Conservation (phyloP, 2,888 invertebrate genomes). For the Stenchaetothrips biformis region DNA sequence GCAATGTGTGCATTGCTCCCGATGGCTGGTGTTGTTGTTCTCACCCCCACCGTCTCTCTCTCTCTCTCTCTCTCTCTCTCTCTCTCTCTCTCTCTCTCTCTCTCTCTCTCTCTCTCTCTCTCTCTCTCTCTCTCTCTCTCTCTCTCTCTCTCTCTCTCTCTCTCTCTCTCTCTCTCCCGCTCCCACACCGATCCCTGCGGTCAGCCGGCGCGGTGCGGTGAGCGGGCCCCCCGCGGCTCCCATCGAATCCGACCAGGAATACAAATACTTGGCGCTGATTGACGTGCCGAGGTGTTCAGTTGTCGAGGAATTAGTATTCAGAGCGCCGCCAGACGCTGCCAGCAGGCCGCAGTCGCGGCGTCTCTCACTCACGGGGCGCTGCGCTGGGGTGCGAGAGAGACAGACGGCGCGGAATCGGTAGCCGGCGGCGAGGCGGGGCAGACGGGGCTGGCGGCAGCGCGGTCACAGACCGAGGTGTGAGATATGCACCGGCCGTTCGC, state of each 20-base stretch:
- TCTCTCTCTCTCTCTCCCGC: background rate
- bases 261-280: background rate
- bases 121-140: background rate
- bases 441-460: no score
- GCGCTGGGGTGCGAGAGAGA: no score
- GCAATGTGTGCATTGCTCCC: no score
- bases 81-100: no score
- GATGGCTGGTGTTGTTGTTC: background rate
- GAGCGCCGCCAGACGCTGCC: background rate
- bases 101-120: no score
- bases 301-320: conserved; percentile 15
- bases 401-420: no score
- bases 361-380: no score
- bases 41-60: background rate
- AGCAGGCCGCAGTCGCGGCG: background rate
- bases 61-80: background rate
- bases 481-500: no score
- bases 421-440: no score
- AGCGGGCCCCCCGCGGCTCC: background rate
- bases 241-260: background rate
- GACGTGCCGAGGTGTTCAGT: conserved; percentile 14
- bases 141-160: background rate
- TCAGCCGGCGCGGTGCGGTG: background rate
- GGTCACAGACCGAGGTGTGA: no score
- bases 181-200: background rate